phyloP scores from a whole-genome alignment of 2,888 invertebrate species.

The Elgonia sp. region DNA sequence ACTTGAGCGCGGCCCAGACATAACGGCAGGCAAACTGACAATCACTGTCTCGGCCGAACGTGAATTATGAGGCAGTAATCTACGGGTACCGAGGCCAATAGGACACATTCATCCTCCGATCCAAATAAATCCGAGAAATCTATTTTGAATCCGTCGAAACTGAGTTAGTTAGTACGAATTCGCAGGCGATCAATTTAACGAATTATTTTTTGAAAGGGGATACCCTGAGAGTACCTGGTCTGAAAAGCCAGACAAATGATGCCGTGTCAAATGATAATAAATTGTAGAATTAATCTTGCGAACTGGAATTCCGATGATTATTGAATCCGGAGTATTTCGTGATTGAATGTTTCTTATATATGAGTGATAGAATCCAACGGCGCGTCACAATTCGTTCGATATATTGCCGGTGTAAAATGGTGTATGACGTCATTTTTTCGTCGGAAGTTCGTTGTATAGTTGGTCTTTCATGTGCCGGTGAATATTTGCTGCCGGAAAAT shows the following conservation, averaged over 20 bases:
- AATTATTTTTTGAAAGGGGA: slow-evolving; percentile 35
- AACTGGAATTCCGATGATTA: slow-evolving; percentile 61
- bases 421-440: slow-evolving; percentile 51
- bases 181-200: slow-evolving; percentile 61
- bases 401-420: slow-evolving; percentile 11
- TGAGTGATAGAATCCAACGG: slow-evolving; percentile 21
- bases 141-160: slow-evolving; percentile 63
- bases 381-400: slow-evolving; percentile 20
- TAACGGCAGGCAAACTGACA: slow-evolving; percentile 85
- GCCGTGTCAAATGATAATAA: slow-evolving; percentile 72
- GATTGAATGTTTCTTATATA: slow-evolving; percentile 56
- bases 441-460: slow-evolving; percentile 11
- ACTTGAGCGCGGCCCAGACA: slow-evolving; percentile 78
- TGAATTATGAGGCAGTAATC: slow-evolving; percentile 86
- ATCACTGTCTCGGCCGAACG: slow-evolving; percentile 85
- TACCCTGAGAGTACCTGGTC: slow-evolving; percentile 27
- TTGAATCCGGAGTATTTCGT: slow-evolving; percentile 68
- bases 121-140: slow-evolving; percentile 70
- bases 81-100: slow-evolving; percentile 80
- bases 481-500: slow-evolving; percentile 38
- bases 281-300: slow-evolving; percentile 70
- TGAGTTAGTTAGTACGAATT: slow-evolving; percentile 57
- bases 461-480: slow-evolving; percentile 44
- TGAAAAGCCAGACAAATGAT: slow-evolving; percentile 67
- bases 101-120: slow-evolving; percentile 77